Evolutionary conservation across 2,113 vertebrate genomes (phyloP).

Genomic region (Chlorodrepanis virens): DNA sequence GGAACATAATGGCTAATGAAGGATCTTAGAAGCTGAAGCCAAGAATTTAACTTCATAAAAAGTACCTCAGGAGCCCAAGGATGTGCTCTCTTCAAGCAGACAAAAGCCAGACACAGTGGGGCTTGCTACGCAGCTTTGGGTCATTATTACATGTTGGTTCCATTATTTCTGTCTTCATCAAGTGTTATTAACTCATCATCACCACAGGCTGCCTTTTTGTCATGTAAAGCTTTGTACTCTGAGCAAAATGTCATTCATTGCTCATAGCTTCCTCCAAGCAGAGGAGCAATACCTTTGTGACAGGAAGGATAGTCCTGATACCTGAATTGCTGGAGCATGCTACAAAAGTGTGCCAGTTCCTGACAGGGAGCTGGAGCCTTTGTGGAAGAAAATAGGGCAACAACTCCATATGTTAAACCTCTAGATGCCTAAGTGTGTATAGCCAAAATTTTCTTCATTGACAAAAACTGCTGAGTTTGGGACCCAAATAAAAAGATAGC

Average conservation of each 20-base stretch:
- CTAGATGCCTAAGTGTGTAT: background rate
- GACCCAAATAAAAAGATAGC: background rate
- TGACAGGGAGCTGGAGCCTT: background rate
- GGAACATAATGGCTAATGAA: background rate
- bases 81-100: background rate
- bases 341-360: background rate
- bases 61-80: background rate
- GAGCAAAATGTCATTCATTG: background rate
- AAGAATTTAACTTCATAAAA: background rate
- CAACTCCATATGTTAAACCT: background rate
- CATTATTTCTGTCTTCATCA: constrained; percentile 16
- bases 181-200: constrained; percentile 4
- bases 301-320: background rate
- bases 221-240: background rate
- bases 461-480: background rate
- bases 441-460: background rate
- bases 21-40: background rate
- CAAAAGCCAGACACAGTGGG: background rate
- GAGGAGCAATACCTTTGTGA: background rate
- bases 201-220: constrained; percentile 8
- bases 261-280: background rate
- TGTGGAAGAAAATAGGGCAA: background rate
- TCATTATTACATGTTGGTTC: background rate
- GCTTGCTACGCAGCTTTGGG: background rate
- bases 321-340: background rate